Conservation (phyloP, 2,888 invertebrate genomes). For the Ligdia adustata region DNA sequence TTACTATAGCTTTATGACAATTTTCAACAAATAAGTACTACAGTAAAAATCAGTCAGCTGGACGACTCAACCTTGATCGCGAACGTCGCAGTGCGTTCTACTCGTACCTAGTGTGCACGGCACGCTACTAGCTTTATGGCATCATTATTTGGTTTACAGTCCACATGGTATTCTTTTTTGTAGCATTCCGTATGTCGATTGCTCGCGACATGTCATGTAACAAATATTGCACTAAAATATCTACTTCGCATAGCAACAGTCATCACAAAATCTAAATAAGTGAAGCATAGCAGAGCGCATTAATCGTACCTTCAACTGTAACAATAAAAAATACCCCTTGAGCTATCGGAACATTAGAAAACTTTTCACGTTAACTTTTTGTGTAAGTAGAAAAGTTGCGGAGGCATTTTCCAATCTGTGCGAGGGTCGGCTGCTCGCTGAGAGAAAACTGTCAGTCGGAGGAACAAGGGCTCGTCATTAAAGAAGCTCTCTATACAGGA, state of each 20-base stretch:
- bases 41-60: no score
- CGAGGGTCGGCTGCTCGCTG: constrained; percentile 47
- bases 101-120: constrained; percentile 27
- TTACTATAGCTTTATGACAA: constrained; percentile 65
- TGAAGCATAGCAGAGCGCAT: constrained; percentile 24
- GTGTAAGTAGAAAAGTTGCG: constrained; percentile 73
- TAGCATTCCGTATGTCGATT: constrained; percentile 24
- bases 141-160: constrained; percentile 32
- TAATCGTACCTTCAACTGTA: constrained; percentile 40
- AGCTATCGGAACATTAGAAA: constrained; percentile 60
- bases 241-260: not conserved
- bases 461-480: constrained; percentile 59
- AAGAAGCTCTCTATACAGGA: constrained; percentile 43
- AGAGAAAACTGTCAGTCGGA: constrained; percentile 32
- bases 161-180: no score
- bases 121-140: constrained; percentile 29
- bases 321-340: constrained; percentile 63
- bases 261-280: constrained; percentile 18
- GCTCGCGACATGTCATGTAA: constrained; percentile 20
- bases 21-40: constrained; percentile 33
- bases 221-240: constrained; percentile 8
- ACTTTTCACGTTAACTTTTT: constrained; percentile 74
- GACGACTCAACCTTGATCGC: constrained; percentile 28
- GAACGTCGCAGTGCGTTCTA: constrained; percentile 33
- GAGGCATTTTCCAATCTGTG: constrained; percentile 74